These are phyloP conservation scores for Dascyllus trimaculatus DNA, from an alignment of 2,113 vertebrate species.

Conservation along the genomic window DNA sequence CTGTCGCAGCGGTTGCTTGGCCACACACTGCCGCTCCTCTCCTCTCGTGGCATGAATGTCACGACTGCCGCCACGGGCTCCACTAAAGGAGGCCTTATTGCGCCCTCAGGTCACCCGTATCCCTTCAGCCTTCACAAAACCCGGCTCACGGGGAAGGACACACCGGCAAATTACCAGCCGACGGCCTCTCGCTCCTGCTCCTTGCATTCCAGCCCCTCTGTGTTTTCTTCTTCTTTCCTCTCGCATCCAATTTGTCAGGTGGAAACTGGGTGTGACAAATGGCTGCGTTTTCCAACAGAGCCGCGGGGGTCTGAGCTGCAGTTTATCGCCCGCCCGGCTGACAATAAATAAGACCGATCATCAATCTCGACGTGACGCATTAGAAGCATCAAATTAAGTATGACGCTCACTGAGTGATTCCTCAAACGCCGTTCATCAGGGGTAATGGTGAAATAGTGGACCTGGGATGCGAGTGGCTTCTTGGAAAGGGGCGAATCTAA, in stretches of 20 bases:
- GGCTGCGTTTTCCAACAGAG: slow-evolving; percentile 50
- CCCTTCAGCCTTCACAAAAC: slow-evolving; percentile 57
- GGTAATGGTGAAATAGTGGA: slow-evolving; percentile 10
- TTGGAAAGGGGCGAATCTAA: slow-evolving; percentile 11
- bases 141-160: slow-evolving; percentile 64
- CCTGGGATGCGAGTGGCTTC: background rate
- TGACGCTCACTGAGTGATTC: slow-evolving; percentile 34
- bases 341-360: slow-evolving; percentile 58
- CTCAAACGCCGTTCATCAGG: slow-evolving; percentile 5
- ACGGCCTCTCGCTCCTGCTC: slow-evolving; percentile 46
- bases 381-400: slow-evolving; percentile 42
- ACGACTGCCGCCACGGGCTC: slow-evolving; percentile 62
- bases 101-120: slow-evolving; percentile 63
- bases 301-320: slow-evolving; percentile 41
- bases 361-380: slow-evolving; percentile 16
- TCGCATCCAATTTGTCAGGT: slow-evolving; percentile 63
- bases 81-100: slow-evolving; percentile 61
- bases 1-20: slow-evolving; percentile 49
- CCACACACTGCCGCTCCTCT: slow-evolving; percentile 53
- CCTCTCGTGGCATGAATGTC: slow-evolving; percentile 55
- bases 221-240: background rate
- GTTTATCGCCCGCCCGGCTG: slow-evolving; percentile 55
- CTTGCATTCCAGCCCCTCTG: slow-evolving; percentile 27
- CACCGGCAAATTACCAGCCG: slow-evolving; percentile 66
- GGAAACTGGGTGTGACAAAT: slow-evolving; percentile 70